These are phyloP conservation scores for Chironomus tentans DNA, from an alignment of 2,888 invertebrate species.

Conservation along the genomic window DNA sequence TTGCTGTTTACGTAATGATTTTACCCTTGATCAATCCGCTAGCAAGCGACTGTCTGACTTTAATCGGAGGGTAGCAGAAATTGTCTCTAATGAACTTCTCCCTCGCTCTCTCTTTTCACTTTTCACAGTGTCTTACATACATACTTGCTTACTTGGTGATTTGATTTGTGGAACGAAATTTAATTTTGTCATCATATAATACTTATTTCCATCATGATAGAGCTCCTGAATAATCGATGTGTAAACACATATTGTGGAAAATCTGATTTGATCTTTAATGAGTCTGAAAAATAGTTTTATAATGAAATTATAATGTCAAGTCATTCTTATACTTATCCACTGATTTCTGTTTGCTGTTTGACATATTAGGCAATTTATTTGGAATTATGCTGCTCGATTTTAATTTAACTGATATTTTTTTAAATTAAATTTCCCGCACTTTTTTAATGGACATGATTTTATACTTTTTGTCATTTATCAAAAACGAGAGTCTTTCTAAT, in stretches of 20 bases:
- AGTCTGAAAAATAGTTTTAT: neutral
- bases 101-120: neutral
- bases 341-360: neutral
- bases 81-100: slow-evolving; percentile 20
- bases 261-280: slow-evolving; percentile 14
- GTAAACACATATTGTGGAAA: slow-evolving; percentile 9
- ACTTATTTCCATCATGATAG: slow-evolving; percentile 9
- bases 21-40: slow-evolving; percentile 18
- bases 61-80: neutral
- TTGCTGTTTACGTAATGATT: slow-evolving; percentile 23
- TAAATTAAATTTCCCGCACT: neutral
- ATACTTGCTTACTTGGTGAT: neutral
- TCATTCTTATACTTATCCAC: neutral
- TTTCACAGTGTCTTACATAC: neutral
- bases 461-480: too few species aligned
- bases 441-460: neutral
- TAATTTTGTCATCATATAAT: slow-evolving; percentile 13
- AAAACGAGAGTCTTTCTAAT: too few species aligned
- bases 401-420: neutral
- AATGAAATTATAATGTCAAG: neutral
- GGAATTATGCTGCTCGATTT: too few species aligned
- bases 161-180: slow-evolving; percentile 11
- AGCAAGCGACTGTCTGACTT: neutral
- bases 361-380: neutral
- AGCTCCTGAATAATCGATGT: slow-evolving; percentile 2